Evolutionary conservation across 1,140 invertebrate genomes (phyloP), one percentile per base, ranked within the genome.

Genomic region (Pseudachorutes palmiensis): DNA sequence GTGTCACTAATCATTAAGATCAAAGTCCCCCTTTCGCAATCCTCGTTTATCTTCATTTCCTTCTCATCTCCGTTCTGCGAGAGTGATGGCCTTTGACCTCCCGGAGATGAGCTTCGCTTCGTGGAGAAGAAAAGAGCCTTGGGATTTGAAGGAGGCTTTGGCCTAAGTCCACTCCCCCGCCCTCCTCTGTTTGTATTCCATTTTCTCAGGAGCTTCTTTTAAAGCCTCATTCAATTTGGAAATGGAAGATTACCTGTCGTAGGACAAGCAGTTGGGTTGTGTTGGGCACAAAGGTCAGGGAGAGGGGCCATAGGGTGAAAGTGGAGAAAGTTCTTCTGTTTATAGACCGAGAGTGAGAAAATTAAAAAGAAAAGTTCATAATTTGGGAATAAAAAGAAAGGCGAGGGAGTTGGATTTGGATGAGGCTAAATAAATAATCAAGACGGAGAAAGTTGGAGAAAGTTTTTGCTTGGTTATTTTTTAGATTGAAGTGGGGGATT

Each of bases 371-470:
- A 26, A 55, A 55, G 24, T 19, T 55, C 24, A 26, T 55, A 55
- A 19, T 55, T 61, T 61, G 22, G n/a, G n/a, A 62, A 62, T 12
- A 29, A 31, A 48, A 9, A 55, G 30, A 5, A 45, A 45, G 30
- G 24, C 2, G 16, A 33, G n/a, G 32, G 19, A 16, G 33, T 31
- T 62, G n/a, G 48, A 64, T 9, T 64, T 64, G 45, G 45, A 30
- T 12, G 33, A 14, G 9, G 14, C 12, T 30, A 48, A 19, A 26
- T 32, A 28, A 33, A 64, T 48, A 33, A 48, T 62, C 19, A 12
- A 24, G 45, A 22, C n/a, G n/a, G n/a, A n/a, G n/a, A 48, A 45
- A 41, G 58, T 55, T 61, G 58, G 65, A 66, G 49, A 65, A 65
- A 32, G n/a, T 49, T 29, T n/a, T 30, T 33, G 5, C n/a, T 33